Conservation (phyloP, 1,140 invertebrate species). For the Drosophila kurseongensis region DNA sequence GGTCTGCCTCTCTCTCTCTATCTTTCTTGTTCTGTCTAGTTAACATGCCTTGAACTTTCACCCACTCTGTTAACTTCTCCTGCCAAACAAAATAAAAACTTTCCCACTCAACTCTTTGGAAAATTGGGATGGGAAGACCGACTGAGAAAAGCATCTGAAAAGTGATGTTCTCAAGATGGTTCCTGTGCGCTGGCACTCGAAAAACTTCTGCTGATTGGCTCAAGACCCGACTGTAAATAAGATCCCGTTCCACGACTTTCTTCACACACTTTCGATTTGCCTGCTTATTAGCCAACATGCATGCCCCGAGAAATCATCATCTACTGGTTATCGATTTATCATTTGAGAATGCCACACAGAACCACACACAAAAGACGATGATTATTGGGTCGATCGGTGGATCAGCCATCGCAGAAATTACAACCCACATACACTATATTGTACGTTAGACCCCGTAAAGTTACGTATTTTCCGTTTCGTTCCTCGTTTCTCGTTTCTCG, state of each 20-base stretch:
- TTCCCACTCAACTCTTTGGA: constrained; percentile 40
- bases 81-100: constrained; percentile 41
- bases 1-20: constrained; percentile 28
- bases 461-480: constrained; percentile 45
- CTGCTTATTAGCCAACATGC: constrained; percentile 25
- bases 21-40: constrained; percentile 39
- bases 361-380: constrained; percentile 6
- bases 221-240: constrained; percentile 17
- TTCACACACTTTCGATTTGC: constrained; percentile 21
- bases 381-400: constrained; percentile 17
- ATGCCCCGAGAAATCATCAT: constrained; percentile 23
- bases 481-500: constrained; percentile 53
- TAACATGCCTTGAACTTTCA: constrained; percentile 53
- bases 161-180: constrained; percentile 26
- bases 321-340: constrained; percentile 21
- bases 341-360: constrained; percentile 28
- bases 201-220: constrained; percentile 44
- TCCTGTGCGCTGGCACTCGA: constrained; percentile 11
- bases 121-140: constrained; percentile 50
- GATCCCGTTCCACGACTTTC: background rate
- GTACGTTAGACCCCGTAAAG: constrained; percentile 18
- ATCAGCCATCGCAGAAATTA: constrained; percentile 10
- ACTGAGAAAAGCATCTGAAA: constrained; percentile 23
- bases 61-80: constrained; percentile 28
- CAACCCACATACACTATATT: background rate